Evolutionary conservation across 2,888 invertebrate genomes (phyloP).

Genomic region (Drosophila monieri): DNA sequence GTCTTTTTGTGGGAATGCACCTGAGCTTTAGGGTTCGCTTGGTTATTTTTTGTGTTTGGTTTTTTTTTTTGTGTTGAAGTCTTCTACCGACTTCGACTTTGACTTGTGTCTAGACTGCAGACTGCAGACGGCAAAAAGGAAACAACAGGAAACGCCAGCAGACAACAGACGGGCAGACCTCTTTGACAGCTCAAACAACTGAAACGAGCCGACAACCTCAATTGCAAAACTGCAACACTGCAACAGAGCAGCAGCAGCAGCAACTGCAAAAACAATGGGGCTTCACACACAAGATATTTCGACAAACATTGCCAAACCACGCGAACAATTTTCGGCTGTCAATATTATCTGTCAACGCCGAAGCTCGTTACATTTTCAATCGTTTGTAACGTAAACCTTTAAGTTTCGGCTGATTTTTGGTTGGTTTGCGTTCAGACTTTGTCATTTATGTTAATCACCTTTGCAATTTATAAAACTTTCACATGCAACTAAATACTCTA

Average conservation of each 20-base stretch:
- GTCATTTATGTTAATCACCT: no score
- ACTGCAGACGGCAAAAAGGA: slow-evolving; percentile 72
- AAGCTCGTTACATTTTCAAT: slow-evolving; percentile 12
- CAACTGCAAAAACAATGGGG: slow-evolving; percentile 11
- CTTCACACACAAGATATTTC: slow-evolving; percentile 37
- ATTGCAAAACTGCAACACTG: slow-evolving; percentile 42
- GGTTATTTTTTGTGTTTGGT: slow-evolving; percentile 10
- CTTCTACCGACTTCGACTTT: slow-evolving; percentile 58
- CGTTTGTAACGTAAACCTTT: slow-evolving; percentile 1
- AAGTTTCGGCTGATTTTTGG: slow-evolving; percentile 1
- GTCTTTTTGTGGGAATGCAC: slow-evolving; percentile 58
- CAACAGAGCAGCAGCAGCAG: slow-evolving; percentile 23
- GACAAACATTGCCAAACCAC: slow-evolving; percentile 63
- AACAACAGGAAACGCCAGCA: slow-evolving; percentile 63
- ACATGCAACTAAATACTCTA: no score
- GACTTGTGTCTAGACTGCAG: slow-evolving; percentile 75
- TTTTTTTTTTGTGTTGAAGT: slow-evolving; percentile 22
- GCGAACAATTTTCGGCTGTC: slow-evolving; percentile 79
- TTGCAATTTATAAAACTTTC: no score
- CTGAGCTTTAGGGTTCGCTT: slow-evolving; percentile 58
- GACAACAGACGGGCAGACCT: slow-evolving; percentile 67
- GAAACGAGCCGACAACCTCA: slow-evolving; percentile 57
- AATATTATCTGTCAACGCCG: slow-evolving; percentile 68
- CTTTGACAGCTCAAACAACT: slow-evolving; percentile 75
- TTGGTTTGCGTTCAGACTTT: no score